Evolutionary conservation across 2,113 vertebrate species (phyloP).

Genomic region (Tetrax tetrax): DNA sequence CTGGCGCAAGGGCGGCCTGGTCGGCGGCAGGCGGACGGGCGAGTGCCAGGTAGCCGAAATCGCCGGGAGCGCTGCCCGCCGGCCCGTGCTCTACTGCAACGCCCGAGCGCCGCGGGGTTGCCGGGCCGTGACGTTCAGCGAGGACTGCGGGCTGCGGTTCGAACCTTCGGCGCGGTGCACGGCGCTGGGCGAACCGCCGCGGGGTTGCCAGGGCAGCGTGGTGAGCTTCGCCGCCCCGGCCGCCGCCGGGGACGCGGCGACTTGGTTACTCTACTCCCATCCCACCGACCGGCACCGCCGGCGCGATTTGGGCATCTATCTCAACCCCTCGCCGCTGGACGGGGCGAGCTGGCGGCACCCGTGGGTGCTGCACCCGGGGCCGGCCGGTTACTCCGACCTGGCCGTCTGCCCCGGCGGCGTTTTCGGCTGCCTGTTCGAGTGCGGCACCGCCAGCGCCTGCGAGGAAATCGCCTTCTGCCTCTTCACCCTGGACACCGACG

Average conservation of each 20-base stretch:
- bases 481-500: not conserved
- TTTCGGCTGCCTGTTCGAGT: constrained; percentile 89
- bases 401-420: constrained; percentile 59
- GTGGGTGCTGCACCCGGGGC: constrained; percentile 82
- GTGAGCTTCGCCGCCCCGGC: constrained; percentile 72
- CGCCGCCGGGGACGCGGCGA: fast-evolving
- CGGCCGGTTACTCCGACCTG: constrained; percentile 91
- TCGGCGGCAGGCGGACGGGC: constrained; percentile 48
- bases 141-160: constrained; percentile 76
- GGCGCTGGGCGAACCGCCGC: constrained; percentile 73
- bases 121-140: constrained; percentile 83
- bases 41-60: constrained; percentile 92
- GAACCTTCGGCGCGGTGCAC: constrained; percentile 49
- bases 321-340: constrained; percentile 80
- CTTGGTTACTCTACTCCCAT: constrained; percentile 91
- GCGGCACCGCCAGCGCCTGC: constrained; percentile 65
- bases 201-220: constrained; percentile 92
- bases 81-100: constrained; percentile 82
- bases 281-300: constrained; percentile 78
- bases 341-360: constrained; percentile 76
- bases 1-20: constrained; percentile 76
- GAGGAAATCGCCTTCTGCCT: constrained; percentile 75
- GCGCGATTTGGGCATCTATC: constrained; percentile 84
- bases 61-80: fast-evolving
- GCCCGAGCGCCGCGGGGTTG: constrained; percentile 74